Base-by-base conservation (phyloP, 2,888 invertebrate genomes). In the Eupithecia subumbrata region DNA sequence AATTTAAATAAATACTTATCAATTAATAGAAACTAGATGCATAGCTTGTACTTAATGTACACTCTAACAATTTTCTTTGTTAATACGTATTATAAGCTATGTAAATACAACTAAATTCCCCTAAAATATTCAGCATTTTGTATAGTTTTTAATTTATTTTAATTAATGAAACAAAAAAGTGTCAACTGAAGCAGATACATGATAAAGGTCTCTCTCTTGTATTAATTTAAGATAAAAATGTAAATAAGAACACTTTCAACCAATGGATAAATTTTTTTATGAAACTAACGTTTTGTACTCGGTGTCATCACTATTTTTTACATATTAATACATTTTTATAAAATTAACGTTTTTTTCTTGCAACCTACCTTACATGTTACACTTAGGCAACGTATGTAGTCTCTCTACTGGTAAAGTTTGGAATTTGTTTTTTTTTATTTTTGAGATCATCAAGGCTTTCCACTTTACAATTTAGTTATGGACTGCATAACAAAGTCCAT, bases 191-290 rank as follows among this genome's bases (percentile, higher is more conserved):
- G 56, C 25, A 60, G 22, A 25, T 60, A 60, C 60, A 60, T 60
- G 52, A 60, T n/a, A 25, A 25, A 25, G 25, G 60, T 22, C 22
- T 56, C 52, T 52, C n/a, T 56, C 64, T 34, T 34, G 18, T 64
- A 34, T 64, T 64, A 64, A 34, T 64, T 34, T 64, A 64, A 64
- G 64, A 64, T 34, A 64, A 34, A 64, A 64, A 64, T 64, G 64
- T 64, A 64, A 64, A 64, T 64, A 64, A 30, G 64, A 18, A 34
- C 18, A 18, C 30, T 16, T 48, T 8, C 30, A 63, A 8, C 34
- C 14, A 34, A 64, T 64, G n/a, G n/a, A n/a, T n/a, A n/a, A 1
- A 18, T 18, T 2, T 64, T 34, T 64, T 64, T 64, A 34, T 34
- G 64, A 64, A 64, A 22, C 18, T 18, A 16, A 34, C 34, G 34